These are phyloP conservation scores for Cephalotes varians DNA, from an alignment of 2,888 invertebrate genomes.

Conservation along the genomic window DNA sequence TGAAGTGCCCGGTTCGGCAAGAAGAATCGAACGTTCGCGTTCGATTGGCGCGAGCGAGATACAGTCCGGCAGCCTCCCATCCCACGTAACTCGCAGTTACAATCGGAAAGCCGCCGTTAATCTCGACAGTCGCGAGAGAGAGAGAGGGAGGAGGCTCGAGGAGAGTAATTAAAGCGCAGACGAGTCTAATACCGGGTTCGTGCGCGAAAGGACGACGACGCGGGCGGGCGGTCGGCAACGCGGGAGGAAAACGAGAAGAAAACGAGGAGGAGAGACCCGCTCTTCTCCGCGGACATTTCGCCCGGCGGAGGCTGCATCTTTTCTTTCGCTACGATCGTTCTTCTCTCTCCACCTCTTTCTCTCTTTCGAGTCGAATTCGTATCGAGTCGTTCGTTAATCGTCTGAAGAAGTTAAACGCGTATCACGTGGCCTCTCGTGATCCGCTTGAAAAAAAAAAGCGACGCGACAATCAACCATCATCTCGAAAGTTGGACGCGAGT, in stretches of 20 bases:
- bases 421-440: constrained; percentile 23
- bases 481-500: constrained; percentile 28
- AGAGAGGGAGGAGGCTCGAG: constrained; percentile 47
- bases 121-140: constrained; percentile 60
- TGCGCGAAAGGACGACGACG: constrained; percentile 38
- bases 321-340: background rate
- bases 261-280: constrained; percentile 1
- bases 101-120: constrained; percentile 61
- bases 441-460: constrained; percentile 3
- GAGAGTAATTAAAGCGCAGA: constrained; percentile 66
- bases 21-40: constrained; percentile 8
- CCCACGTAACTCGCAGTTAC: constrained; percentile 42
- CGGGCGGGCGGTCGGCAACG: background rate
- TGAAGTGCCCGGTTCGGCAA: constrained; percentile 25
- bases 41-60: constrained; percentile 9
- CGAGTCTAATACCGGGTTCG: constrained; percentile 57
- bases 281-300: constrained; percentile 39
- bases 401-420: constrained; percentile 40
- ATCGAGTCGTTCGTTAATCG: constrained; percentile 67
- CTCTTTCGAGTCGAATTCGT: constrained; percentile 47
- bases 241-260: constrained; percentile 17
- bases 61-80: background rate
- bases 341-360: background rate
- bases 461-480: constrained; percentile 16
- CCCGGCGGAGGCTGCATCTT: background rate